phyloP scores from a whole-genome alignment of 1,140 invertebrate genomes.

The Nixonia krombeini region DNA sequence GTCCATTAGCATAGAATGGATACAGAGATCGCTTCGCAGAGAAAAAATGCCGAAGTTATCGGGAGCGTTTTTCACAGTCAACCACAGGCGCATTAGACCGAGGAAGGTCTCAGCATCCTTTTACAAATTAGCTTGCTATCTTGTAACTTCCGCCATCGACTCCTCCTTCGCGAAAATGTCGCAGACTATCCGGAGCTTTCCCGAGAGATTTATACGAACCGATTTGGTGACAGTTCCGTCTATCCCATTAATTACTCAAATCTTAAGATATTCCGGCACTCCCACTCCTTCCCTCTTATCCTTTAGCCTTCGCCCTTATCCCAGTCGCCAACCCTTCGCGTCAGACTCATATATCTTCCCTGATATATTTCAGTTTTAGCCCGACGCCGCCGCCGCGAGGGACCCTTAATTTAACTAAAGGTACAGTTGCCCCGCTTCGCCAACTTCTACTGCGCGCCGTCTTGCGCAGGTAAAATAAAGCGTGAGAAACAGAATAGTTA shows the following conservation, averaged over 20 bases:
- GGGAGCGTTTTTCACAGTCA: slow-evolving; percentile 33
- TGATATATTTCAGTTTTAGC: slow-evolving; percentile 58
- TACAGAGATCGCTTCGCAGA: slow-evolving; percentile 16
- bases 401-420: slow-evolving; percentile 55
- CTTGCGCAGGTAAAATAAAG: slow-evolving; percentile 48
- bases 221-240: slow-evolving; percentile 44
- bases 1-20: too few relatives aligned
- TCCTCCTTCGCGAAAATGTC: slow-evolving; percentile 21
- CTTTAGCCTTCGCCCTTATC: slow-evolving; percentile 40
- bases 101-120: slow-evolving; percentile 19
- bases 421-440: slow-evolving; percentile 24
- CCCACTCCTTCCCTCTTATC: slow-evolving; percentile 32
- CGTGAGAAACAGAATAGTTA: slow-evolving; percentile 51
- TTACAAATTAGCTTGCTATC: slow-evolving; percentile 45
- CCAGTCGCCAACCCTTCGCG: slow-evolving; percentile 37
- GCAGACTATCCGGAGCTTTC: slow-evolving; percentile 16
- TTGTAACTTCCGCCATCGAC: slow-evolving; percentile 36
- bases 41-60: slow-evolving; percentile 29
- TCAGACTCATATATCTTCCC: slow-evolving; percentile 52
- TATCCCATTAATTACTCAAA: slow-evolving; percentile 45
- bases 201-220: slow-evolving; percentile 31
- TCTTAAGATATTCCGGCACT: slow-evolving; percentile 26
- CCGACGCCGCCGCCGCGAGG: slow-evolving; percentile 39
- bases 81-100: slow-evolving; percentile 10
- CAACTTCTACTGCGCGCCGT: background rate